phyloP scores from a whole-genome alignment of 2,113 vertebrate genomes.

The Dromiciops gliroides region DNA sequence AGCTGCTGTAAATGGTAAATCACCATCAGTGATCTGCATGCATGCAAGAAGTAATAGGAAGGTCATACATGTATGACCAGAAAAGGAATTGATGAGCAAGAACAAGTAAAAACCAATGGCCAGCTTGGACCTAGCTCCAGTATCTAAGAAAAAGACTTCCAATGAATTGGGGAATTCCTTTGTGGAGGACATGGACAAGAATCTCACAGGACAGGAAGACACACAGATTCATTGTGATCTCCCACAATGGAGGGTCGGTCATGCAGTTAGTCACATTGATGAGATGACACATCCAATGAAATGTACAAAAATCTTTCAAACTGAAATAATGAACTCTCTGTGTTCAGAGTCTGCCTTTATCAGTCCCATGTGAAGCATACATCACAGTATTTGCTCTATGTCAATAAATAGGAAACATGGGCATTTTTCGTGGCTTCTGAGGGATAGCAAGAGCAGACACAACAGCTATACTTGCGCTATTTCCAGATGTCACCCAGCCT shows the following conservation, averaged over 20 bases:
- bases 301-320: background rate
- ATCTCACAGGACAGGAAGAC: background rate
- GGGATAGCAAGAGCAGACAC: background rate
- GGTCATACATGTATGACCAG: background rate
- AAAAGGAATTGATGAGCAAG: background rate
- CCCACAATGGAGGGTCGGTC: background rate
- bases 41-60: background rate
- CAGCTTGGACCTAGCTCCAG: background rate
- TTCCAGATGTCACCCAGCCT: background rate
- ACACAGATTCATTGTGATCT: background rate
- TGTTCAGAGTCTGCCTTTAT: background rate
- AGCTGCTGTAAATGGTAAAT: background rate
- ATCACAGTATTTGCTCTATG: background rate
- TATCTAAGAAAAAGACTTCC: background rate
- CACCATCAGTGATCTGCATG: background rate
- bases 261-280: background rate
- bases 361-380: background rate
- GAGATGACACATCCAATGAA: background rate
- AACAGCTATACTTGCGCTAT: background rate
- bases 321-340: background rate
- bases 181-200: background rate
- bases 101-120: background rate
- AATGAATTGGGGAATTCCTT: background rate
- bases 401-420: background rate
- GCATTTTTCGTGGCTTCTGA: conserved; percentile 11